Percentiles rank a stretch among this genome's conserved stretches.
Conservation (phyloP, 2,888 invertebrate genomes). For the Cistogaster globosa region DNA sequence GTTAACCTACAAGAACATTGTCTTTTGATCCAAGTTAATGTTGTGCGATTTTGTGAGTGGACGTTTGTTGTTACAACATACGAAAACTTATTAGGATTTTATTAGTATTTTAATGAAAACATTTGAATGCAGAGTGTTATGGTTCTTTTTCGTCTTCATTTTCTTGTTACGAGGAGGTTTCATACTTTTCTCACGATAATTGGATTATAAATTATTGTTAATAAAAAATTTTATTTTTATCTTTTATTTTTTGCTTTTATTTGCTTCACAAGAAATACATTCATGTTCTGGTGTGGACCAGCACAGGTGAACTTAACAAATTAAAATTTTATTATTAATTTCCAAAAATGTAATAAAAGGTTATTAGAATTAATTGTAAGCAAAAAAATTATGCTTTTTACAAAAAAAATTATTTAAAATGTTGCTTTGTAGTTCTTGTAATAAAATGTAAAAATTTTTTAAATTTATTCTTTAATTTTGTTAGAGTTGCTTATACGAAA, state of each 20-base stretch:
- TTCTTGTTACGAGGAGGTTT: too few relatives aligned
- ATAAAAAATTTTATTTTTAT: constrained; percentile 56
- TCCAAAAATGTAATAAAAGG: constrained; percentile 35
- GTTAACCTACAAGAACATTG: constrained; percentile 20
- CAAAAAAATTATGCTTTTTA: too few relatives aligned
- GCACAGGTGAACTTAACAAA: not conserved
- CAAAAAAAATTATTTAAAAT: too few relatives aligned
- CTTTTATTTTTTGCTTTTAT: not conserved
- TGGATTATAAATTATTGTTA: constrained; percentile 79
- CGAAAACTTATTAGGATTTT: constrained; percentile 71
- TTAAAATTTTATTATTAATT: constrained; percentile 24
- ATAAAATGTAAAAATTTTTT: not conserved
- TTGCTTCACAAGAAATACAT: not conserved
- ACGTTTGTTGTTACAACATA: constrained; percentile 52
- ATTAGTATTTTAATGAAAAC: constrained; percentile 70
- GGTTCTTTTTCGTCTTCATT: constrained; percentile 40
- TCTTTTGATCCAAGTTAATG: constrained; percentile 33
- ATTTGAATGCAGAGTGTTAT: constrained; percentile 67
- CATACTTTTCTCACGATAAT: constrained; percentile 76
- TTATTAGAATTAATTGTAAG: too few relatives aligned
- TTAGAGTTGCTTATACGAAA: too few relatives aligned
- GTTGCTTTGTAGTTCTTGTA: not conserved
- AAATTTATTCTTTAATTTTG: too few relatives aligned
- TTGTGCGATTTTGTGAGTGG: constrained; percentile 5
- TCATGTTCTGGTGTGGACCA: not conserved